Conservation (phyloP, 2,797 vertebrate species). For the Typhlichthys eigenmanni region DNA sequence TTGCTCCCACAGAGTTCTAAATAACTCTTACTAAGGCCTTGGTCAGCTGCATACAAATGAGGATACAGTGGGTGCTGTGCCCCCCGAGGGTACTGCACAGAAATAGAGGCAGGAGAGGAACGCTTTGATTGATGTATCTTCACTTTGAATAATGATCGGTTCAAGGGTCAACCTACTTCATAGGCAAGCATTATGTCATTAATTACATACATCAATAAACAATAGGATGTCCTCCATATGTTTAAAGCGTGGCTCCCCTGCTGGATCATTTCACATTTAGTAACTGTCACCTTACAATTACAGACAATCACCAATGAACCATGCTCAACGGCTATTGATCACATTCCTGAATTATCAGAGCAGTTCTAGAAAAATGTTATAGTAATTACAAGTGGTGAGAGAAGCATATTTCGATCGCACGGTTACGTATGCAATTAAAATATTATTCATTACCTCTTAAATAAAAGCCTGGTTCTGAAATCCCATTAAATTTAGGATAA, state of each 20-base stretch:
- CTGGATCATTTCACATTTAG: constrained; percentile 83
- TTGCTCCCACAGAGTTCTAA: constrained; percentile 61
- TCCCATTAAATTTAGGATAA: constrained; percentile 87
- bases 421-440: constrained; percentile 86
- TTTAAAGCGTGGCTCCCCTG: constrained; percentile 76
- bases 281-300: constrained; percentile 73
- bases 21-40: constrained; percentile 71
- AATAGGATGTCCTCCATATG: constrained; percentile 89
- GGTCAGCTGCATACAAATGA: constrained; percentile 81
- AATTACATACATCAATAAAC: constrained; percentile 95
- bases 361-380: constrained; percentile 50
- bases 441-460: constrained; percentile 88
- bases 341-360: constrained; percentile 41
- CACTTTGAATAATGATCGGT: constrained; percentile 93
- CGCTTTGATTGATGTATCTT: constrained; percentile 92
- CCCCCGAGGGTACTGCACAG: constrained; percentile 60
- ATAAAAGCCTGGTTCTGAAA: constrained; percentile 81
- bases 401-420: constrained; percentile 77
- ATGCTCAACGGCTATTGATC: constrained; percentile 52
- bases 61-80: constrained; percentile 76
- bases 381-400: constrained; percentile 82
- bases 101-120: constrained; percentile 70
- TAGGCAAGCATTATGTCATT: constrained; percentile 92
- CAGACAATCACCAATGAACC: constrained; percentile 45
- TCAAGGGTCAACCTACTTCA: constrained; percentile 97